Conservation (phyloP, 2,113 vertebrate genomes). For the Shinisaurus crocodilurus region DNA sequence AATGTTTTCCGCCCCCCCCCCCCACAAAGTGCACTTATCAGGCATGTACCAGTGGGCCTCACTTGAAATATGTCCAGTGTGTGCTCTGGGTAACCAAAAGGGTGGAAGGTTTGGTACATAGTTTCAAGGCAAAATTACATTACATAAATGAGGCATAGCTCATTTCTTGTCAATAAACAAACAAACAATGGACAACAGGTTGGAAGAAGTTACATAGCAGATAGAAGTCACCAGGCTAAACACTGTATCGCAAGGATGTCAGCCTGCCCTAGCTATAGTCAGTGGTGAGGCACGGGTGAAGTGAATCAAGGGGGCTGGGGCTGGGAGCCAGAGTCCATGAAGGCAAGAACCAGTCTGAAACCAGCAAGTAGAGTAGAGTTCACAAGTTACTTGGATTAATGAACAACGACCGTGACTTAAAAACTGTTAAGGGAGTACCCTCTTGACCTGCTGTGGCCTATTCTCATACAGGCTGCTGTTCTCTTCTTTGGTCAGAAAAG, state of each 20-base stretch:
- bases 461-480: neutral
- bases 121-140: neutral
- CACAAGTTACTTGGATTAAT: neutral
- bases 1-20: rapidly evolving
- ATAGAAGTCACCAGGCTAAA: neutral
- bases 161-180: neutral
- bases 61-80: neutral
- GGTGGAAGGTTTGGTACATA: neutral
- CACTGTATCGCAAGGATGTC: neutral
- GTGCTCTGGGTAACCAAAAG: neutral
- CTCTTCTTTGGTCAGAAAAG: neutral
- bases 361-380: neutral
- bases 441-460: neutral
- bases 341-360: neutral
- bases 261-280: neutral
- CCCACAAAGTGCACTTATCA: neutral
- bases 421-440: neutral
- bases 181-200: neutral
- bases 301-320: neutral
- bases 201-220: neutral
- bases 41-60: neutral
- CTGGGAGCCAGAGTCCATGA: neutral
- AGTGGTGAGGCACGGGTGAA: neutral
- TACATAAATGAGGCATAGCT: neutral
- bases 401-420: neutral